Evolutionary conservation across 2,113 vertebrate species (phyloP).

Genomic region (Takifugu bimaculatus): DNA sequence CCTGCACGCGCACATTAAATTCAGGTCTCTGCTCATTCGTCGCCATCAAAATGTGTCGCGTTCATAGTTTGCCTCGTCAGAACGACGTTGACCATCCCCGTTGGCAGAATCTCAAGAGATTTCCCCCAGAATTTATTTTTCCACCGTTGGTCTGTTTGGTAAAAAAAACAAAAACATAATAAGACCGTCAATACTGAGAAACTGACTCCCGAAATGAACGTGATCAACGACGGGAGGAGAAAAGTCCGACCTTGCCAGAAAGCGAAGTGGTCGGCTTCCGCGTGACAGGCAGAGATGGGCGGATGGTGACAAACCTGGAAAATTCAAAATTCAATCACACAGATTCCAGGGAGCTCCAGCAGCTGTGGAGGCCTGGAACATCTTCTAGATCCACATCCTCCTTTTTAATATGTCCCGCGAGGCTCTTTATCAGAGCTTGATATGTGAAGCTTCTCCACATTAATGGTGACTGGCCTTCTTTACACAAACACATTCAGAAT

Average conservation of each 20-base stretch:
- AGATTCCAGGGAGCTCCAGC: too few relatives aligned
- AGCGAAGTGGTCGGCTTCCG: slow-evolving; percentile 83
- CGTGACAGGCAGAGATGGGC: slow-evolving; percentile 87
- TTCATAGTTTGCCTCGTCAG: slow-evolving; percentile 75
- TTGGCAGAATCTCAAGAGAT: slow-evolving; percentile 87
- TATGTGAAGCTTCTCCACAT: too few relatives aligned
- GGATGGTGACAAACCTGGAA: slow-evolving; percentile 87
- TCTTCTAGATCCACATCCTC: not conserved
- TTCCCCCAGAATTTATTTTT: slow-evolving; percentile 97
- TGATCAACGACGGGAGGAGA: not conserved
- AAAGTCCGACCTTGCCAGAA: slow-evolving; percentile 88
- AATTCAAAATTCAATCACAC: not conserved
- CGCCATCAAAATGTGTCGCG: too few relatives aligned
- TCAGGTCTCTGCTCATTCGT: not conserved
- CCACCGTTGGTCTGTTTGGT: slow-evolving; percentile 85
- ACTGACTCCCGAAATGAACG: not conserved
- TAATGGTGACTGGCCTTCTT: too few relatives aligned
- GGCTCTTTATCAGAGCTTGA: too few relatives aligned
- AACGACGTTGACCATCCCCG: slow-evolving; percentile 85
- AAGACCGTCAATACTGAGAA: not conserved
- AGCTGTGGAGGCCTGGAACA: too few relatives aligned
- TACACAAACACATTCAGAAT: too few relatives aligned
- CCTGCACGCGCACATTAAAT: slow-evolving; percentile 55
- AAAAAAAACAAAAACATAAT: not conserved
- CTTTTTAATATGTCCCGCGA: too few relatives aligned